Conservation (phyloP, 2,113 vertebrate genomes). For the Neolamprologus devosi region DNA sequence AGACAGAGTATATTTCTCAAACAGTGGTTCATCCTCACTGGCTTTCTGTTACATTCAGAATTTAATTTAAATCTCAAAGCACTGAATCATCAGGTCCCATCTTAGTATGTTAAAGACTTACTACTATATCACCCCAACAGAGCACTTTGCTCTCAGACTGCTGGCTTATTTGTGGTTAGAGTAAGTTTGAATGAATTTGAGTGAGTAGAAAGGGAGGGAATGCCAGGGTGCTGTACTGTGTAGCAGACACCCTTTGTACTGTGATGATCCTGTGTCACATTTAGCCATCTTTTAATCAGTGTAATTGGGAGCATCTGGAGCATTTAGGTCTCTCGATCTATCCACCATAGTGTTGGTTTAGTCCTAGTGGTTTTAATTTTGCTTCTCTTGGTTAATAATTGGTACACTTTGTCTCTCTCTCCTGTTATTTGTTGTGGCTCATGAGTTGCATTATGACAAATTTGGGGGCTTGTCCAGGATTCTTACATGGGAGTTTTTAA, state of each 20-base stretch:
- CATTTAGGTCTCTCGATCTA: not conserved
- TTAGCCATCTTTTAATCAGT: not conserved
- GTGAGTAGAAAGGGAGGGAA: not conserved
- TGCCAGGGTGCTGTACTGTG: not conserved
- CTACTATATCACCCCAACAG: not conserved
- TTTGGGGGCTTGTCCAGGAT: not conserved
- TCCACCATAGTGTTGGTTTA: not conserved
- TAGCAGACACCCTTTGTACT: not conserved
- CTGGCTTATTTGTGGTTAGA: not conserved
- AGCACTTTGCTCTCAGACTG: not conserved
- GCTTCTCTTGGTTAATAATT: not conserved
- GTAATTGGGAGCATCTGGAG: not conserved
- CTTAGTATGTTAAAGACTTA: not conserved
- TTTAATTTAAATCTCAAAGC: not conserved
- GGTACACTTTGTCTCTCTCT: not conserved
- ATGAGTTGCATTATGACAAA: not conserved
- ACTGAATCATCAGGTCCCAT: not conserved
- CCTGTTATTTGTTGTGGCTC: not conserved
- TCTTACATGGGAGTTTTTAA: not conserved
- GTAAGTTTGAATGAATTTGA: not conserved
- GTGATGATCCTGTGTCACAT: not conserved
- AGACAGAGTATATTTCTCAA: not conserved
- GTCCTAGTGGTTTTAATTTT: not conserved
- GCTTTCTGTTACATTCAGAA: not conserved
- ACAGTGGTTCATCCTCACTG: not conserved